A percentile compares a stretch with the other conserved stretches of the same genome.
Evolutionary conservation across 2,888 invertebrate species (phyloP).

Genomic region (Cataglyphis albicans): DNA sequence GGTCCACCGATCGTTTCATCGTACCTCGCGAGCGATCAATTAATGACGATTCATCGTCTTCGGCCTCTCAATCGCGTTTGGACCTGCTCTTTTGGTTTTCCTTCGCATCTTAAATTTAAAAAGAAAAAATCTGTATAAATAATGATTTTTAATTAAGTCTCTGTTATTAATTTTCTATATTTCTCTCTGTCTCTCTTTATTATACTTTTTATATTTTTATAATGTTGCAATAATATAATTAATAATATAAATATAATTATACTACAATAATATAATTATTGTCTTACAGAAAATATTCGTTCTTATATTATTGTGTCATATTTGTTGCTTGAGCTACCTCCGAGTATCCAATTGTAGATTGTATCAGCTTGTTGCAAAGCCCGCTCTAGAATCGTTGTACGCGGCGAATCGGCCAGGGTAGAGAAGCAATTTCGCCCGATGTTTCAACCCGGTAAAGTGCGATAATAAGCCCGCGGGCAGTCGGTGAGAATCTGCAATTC

Average conservation of each 20-base stretch:
- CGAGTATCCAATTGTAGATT: slow-evolving; percentile 33
- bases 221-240: slow-evolving; percentile 17
- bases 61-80: slow-evolving; percentile 52
- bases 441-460: slow-evolving; percentile 82
- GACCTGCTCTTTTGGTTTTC: slow-evolving; percentile 38
- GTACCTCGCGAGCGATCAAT: slow-evolving; percentile 69
- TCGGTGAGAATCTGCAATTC: slow-evolving; percentile 83
- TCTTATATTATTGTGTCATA: not conserved
- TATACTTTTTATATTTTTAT: slow-evolving; percentile 22
- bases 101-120: slow-evolving; percentile 27
- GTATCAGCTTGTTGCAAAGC: slow-evolving; percentile 62
- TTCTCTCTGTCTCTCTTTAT: not conserved
- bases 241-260: too few species aligned
- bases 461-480: slow-evolving; percentile 84
- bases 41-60: slow-evolving; percentile 71
- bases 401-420: slow-evolving; percentile 63
- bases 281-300: not conserved
- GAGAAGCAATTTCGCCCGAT: slow-evolving; percentile 77
- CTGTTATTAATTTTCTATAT: slow-evolving; percentile 40
- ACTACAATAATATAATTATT: not conserved
- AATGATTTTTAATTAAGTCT: slow-evolving; percentile 45
- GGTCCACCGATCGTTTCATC: slow-evolving; percentile 65
- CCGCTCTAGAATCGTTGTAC: slow-evolving; percentile 58
- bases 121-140: slow-evolving; percentile 38
- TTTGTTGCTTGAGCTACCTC: slow-evolving; percentile 10